Base-by-base conservation (phyloP, 1,140 invertebrate species). In the Riptortus pedestris region DNA sequence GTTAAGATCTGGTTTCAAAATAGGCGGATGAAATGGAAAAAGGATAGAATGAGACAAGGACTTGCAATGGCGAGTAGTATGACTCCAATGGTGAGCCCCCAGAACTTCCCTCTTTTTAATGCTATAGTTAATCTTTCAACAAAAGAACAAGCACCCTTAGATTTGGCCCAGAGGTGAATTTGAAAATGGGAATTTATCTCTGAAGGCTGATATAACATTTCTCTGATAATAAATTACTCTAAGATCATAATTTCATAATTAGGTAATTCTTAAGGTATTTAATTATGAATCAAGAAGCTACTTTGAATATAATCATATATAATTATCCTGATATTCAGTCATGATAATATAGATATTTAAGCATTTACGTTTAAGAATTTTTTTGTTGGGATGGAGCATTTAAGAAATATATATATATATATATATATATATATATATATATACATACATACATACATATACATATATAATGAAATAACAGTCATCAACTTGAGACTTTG, bases 1-100 rank as follows among this genome's bases (percentile, higher is more conserved):
- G 93, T 97, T 51, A 95, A 95, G 77, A 95, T 95, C 66, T 95
- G 92, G 92, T 95, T 96, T 73, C 92, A 95, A 78, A 98, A 99
- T 73, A 81, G 96, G 0, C 82, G 96, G 47, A 99, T 96, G 69
- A 99, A 99, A 75, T 98, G 95, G 96, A 99, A 99, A 81, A 98
- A 98, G 72, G 65, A 68, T 45, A n/a, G 59, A 26, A 66, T 68
- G 60, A 43, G 67, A 58, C 55, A 51, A 18, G 65, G 65, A 20
- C 52, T 66, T 3, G 28, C 60, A 5, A 31, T 63, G 2, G 51
- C 62, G 1, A 47, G 61, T 31, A 45, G 29, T 16, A n/a, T 47
- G 20, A 28, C 59, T 16, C 61, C 62, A 14, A 33, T 33, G 38
- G 55, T 52, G 33, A 61, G 22, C 22, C 52, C 65, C 20, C 62